These are phyloP conservation scores for Amiota communis DNA, from an alignment of 2,888 invertebrate species.

Conservation along the genomic window DNA sequence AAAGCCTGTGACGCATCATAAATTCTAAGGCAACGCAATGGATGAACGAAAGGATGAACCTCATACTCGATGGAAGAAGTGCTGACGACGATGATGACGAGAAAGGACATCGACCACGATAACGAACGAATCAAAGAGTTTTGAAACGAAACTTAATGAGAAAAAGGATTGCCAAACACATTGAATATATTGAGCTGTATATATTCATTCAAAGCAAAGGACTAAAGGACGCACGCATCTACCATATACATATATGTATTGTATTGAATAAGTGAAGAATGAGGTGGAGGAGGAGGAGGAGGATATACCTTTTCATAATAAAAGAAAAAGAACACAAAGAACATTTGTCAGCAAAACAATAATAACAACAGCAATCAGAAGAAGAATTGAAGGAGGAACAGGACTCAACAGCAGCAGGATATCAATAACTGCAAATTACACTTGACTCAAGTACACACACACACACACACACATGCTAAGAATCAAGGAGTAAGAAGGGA, in stretches of 20 bases:
- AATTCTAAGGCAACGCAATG: constrained; percentile 53
- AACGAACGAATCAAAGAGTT: constrained; percentile 3
- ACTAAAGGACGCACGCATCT: neutral
- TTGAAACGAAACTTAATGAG: neutral
- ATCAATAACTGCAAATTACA: constrained; percentile 58
- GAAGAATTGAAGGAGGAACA: too few relatives aligned
- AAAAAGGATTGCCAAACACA: constrained; percentile 40
- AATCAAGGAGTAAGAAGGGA: constrained; percentile 35
- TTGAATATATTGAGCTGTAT: constrained; percentile 40
- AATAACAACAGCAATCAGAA: constrained; percentile 39
- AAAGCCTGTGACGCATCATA: constrained; percentile 58
- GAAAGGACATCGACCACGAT: neutral
- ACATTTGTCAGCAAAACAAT: constrained; percentile 50
- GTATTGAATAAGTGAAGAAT: neutral
- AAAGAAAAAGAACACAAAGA: constrained; percentile 25
- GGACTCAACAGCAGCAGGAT: constrained; percentile 16
- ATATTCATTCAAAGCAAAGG: constrained; percentile 10
- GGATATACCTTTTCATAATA: constrained; percentile 15
- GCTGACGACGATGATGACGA: constrained; percentile 36
- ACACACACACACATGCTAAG: constrained; percentile 13
- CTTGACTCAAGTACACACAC: constrained; percentile 42
- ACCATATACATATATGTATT: neutral
- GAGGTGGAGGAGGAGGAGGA: neutral
- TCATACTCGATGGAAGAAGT: constrained; percentile 22
- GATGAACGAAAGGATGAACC: neutral